Conservation (phyloP, 2,888 invertebrate genomes). For the Ochlodes sylvanus region DNA sequence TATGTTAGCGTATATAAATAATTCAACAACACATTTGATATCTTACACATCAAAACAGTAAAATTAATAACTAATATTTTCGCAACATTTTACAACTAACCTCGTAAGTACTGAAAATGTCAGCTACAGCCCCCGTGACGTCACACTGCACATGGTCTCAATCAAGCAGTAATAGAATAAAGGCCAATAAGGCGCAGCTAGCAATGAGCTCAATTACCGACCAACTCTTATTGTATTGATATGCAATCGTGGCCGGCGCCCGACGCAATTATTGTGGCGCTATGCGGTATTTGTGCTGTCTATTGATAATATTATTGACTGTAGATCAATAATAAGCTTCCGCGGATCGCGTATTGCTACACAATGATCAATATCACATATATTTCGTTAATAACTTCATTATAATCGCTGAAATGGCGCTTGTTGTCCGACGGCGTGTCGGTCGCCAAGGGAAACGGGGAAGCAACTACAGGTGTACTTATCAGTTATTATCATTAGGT, state of each 20-base stretch:
- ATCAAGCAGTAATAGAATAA: slow-evolving; percentile 71
- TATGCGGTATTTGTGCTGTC: slow-evolving; percentile 41
- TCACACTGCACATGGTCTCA: slow-evolving; percentile 58
- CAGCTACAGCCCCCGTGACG: slow-evolving; percentile 43
- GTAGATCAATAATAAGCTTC: slow-evolving; percentile 24
- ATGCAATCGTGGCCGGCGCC: slow-evolving; percentile 75
- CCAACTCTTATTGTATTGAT: slow-evolving; percentile 65
- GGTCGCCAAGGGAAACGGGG: too few species aligned
- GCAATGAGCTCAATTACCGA: slow-evolving; percentile 75
- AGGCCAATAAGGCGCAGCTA: slow-evolving; percentile 62
- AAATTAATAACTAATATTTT: neutral
- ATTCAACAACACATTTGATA: too few species aligned
- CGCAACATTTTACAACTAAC: slow-evolving; percentile 31
- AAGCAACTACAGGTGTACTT: too few species aligned
- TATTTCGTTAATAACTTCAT: too few species aligned
- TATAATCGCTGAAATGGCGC: too few species aligned
- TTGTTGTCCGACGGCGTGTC: too few species aligned
- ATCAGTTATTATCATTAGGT: too few species aligned
- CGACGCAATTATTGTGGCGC: slow-evolving; percentile 63
- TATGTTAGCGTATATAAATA: too few species aligned
- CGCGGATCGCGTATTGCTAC: slow-evolving; percentile 3
- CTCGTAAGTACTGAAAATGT: slow-evolving; percentile 40
- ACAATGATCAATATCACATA: neutral
- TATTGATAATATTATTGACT: slow-evolving; percentile 35
- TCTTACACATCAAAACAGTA: too few species aligned